These are phyloP conservation scores for Cervus canadensis DNA, from an alignment of 2,113 vertebrate species.

Conservation along the genomic window DNA sequence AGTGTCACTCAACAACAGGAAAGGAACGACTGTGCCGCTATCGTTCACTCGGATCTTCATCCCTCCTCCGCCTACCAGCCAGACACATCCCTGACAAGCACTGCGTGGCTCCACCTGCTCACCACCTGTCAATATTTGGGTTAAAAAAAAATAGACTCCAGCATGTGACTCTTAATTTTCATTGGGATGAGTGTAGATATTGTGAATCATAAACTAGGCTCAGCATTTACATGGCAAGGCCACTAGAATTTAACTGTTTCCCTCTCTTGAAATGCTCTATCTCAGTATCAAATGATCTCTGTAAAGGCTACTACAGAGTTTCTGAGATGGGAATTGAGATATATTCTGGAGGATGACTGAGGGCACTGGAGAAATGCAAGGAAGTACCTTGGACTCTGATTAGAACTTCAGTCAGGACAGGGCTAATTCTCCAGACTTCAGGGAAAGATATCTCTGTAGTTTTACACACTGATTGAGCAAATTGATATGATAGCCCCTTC, in stretches of 20 bases:
- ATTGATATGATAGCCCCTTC: accelerated
- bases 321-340: background rate
- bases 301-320: background rate
- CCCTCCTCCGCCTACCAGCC: conserved; percentile 71
- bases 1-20: conserved; percentile 74
- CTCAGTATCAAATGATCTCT: background rate
- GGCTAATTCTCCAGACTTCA: background rate
- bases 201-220: conserved; percentile 46
- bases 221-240: background rate
- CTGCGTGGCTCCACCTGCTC: conserved; percentile 72
- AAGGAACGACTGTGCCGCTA: background rate
- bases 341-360: background rate
- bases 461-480: background rate
- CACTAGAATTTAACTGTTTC: background rate
- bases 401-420: background rate
- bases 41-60: conserved; percentile 31
- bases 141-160: conserved; percentile 62
- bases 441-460: background rate
- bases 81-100: conserved; percentile 73
- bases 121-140: conserved; percentile 74
- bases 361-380: background rate
- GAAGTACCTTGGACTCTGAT: background rate
- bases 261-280: background rate
- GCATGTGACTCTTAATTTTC: conserved; percentile 63
- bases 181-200: conserved; percentile 50